Evolutionary conservation across 1,140 invertebrate genomes (phyloP).

Genomic region (Drosophila fuyamai): DNA sequence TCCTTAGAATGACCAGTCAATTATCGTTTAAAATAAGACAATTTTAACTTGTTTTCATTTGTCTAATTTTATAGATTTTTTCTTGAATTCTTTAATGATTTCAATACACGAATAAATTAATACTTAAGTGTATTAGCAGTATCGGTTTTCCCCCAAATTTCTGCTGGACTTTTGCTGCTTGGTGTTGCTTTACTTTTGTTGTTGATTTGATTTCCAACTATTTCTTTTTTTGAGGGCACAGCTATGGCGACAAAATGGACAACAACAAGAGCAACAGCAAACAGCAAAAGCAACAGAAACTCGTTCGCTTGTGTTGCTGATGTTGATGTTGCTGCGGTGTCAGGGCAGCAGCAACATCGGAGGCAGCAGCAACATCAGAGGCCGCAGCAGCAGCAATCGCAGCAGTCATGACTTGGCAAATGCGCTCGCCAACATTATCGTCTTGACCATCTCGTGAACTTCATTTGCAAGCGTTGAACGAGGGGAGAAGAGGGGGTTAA

Average conservation of each 20-base stretch:
- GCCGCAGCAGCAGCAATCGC: conserved; percentile 6
- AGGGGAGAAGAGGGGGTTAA: neutral
- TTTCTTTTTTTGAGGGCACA: conserved; percentile 63
- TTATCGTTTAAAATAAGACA: too few relatives aligned
- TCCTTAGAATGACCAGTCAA: too few relatives aligned
- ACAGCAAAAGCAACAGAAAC: conserved; percentile 44
- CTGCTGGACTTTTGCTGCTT: conserved; percentile 6
- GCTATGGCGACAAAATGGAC: conserved; percentile 74
- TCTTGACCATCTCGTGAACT: conserved; percentile 82
- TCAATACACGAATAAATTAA: neutral
- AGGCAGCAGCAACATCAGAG: conserved; percentile 21
- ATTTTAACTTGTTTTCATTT: too few relatives aligned
- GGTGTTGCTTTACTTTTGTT: conserved; percentile 46
- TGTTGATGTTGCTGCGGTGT: conserved; percentile 59
- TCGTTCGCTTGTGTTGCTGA: conserved; percentile 50
- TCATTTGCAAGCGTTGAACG: conserved; percentile 72
- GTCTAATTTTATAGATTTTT: too few relatives aligned
- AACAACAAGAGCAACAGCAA: conserved; percentile 48
- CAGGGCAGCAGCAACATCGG: conserved; percentile 53
- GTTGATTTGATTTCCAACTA: conserved; percentile 81
- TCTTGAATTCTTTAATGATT: too few relatives aligned
- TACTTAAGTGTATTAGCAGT: neutral
- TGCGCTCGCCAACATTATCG: conserved; percentile 81
- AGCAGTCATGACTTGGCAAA: conserved; percentile 76
- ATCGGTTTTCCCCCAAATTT: neutral